Conservation (phyloP, 1,140 invertebrate genomes). For the Eurytemora carolleeae region DNA sequence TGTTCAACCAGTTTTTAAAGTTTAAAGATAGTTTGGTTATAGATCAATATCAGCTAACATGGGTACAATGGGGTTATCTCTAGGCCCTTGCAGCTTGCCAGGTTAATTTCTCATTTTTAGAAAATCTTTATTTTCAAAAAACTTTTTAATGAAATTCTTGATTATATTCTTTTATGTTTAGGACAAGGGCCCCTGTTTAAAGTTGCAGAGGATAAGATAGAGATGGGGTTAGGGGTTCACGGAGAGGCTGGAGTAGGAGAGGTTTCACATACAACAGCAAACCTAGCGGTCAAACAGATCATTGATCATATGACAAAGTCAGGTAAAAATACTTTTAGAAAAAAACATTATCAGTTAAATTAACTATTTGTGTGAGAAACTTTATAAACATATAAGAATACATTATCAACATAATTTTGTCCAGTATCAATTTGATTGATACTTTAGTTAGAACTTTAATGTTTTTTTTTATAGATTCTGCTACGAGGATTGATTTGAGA, state of each 20-base stretch:
- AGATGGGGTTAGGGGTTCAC: conserved; percentile 62
- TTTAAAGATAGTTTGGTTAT: too few relatives aligned
- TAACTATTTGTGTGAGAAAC: too few relatives aligned
- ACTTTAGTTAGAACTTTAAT: too few relatives aligned
- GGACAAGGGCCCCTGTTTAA: conserved; percentile 40
- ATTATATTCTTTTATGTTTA: conserved; percentile 14
- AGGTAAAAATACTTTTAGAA: too few relatives aligned
- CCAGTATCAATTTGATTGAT: too few relatives aligned
- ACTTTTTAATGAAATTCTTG: conserved; percentile 1
- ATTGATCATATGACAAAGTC: conserved; percentile 30
- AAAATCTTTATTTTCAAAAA: background rate
- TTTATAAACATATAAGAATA: too few relatives aligned
- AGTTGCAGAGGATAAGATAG: conserved; percentile 44
- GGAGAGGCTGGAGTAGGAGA: conserved; percentile 61
- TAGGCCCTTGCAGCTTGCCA: conserved; percentile 49
- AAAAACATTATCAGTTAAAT: too few relatives aligned
- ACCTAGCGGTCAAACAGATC: conserved; percentile 28
- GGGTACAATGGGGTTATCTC: conserved; percentile 49
- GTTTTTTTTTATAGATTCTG: conserved; percentile 20
- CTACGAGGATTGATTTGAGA: conserved; percentile 29
- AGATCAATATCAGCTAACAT: conserved; percentile 31
- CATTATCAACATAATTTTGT: too few relatives aligned
- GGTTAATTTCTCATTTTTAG: too few relatives aligned
- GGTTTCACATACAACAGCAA: conserved; percentile 31
- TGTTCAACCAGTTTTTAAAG: too few relatives aligned